Evolutionary conservation across 2,888 invertebrate species (phyloP).

Genomic region (Gortyna flavago): DNA sequence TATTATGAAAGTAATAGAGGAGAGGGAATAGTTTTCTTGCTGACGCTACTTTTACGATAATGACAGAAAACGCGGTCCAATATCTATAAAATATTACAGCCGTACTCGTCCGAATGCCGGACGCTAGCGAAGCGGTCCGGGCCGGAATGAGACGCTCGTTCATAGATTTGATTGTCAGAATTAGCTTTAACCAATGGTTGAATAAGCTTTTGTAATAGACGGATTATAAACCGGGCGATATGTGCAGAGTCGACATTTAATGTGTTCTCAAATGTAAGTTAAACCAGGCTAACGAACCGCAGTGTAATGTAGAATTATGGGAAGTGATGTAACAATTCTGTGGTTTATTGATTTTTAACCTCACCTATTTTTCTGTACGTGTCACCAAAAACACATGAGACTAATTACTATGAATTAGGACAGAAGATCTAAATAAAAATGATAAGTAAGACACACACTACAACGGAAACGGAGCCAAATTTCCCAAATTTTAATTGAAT

Average conservation of each 20-base stretch:
- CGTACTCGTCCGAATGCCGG: constrained; percentile 69
- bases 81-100: constrained; percentile 88
- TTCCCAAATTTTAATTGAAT: not conserved
- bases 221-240: constrained; percentile 56
- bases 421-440: not conserved
- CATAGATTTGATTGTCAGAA: constrained; percentile 82
- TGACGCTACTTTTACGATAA: constrained; percentile 90
- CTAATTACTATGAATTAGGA: not conserved
- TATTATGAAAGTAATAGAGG: constrained; percentile 89
- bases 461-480: not conserved
- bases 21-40: constrained; percentile 89
- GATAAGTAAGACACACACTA: no score
- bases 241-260: constrained; percentile 42
- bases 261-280: constrained; percentile 37
- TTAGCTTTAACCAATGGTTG: constrained; percentile 78
- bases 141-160: constrained; percentile 65
- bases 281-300: constrained; percentile 3
- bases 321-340: not conserved
- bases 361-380: not conserved
- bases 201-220: constrained; percentile 69
- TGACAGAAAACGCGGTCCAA: constrained; percentile 88
- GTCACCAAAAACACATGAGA: not conserved
- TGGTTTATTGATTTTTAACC: not conserved
- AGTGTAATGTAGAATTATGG: constrained; percentile 7
- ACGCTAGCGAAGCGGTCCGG: constrained; percentile 67